These are phyloP conservation scores for Cirrhinus mrigala DNA, from an alignment of 2,797 vertebrate genomes.

Conservation along the genomic window DNA sequence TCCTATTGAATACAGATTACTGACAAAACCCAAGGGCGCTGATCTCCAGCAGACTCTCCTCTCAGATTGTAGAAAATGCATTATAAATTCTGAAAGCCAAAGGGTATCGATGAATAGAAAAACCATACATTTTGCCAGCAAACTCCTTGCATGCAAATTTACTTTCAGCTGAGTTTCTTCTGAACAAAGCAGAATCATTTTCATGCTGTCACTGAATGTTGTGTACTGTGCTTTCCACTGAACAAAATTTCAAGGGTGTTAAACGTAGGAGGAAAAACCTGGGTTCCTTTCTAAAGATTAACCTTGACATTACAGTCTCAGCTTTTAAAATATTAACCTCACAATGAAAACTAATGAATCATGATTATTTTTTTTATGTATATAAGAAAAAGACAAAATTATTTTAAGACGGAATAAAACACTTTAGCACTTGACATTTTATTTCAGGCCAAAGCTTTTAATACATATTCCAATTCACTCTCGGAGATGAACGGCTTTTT, in stretches of 20 bases:
- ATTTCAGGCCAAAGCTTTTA: background rate
- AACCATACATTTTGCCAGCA: slow-evolving; percentile 1
- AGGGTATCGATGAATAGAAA: background rate
- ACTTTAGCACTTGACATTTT: slow-evolving; percentile 10
- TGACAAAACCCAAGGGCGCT: slow-evolving; percentile 44
- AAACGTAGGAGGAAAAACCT: slow-evolving; percentile 38
- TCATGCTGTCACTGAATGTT: slow-evolving; percentile 46
- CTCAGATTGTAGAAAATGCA: slow-evolving; percentile 3
- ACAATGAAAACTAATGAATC: slow-evolving; percentile 58
- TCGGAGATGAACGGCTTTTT: slow-evolving; percentile 17
- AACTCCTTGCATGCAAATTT: slow-evolving; percentile 44
- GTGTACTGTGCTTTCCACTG: slow-evolving; percentile 25
- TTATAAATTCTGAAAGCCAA: slow-evolving; percentile 17
- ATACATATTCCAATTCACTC: slow-evolving; percentile 17
- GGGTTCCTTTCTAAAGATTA: slow-evolving; percentile 36
- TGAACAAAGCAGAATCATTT: slow-evolving; percentile 38
- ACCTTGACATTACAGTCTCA: slow-evolving; percentile 43
- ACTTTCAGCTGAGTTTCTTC: background rate
- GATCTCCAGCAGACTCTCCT: slow-evolving; percentile 26
- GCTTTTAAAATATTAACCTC: slow-evolving; percentile 62
- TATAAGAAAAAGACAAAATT: slow-evolving; percentile 45
- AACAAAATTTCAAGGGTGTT: slow-evolving; percentile 59
- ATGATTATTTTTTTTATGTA: slow-evolving; percentile 37
- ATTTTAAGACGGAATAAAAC: slow-evolving; percentile 44
- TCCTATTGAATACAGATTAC: slow-evolving; percentile 37